Evolutionary conservation across 2,888 invertebrate species (phyloP).

Genomic region (Teinopalpus imperialis): DNA sequence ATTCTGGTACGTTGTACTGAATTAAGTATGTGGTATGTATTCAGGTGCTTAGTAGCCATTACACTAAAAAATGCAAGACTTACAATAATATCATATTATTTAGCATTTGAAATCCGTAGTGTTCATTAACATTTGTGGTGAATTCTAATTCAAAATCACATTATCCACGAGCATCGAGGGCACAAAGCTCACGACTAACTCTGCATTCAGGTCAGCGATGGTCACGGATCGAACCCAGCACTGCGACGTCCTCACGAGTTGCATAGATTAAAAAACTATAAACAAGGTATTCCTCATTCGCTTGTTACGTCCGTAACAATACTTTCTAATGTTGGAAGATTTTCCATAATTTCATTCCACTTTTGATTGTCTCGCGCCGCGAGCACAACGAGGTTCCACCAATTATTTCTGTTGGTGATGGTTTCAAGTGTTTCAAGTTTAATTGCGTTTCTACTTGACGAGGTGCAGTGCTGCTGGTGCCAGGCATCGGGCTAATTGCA

Average conservation of each 20-base stretch:
- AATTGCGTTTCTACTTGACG: no score
- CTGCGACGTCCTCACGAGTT: slow-evolving; percentile 37
- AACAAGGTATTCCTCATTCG: slow-evolving; percentile 15
- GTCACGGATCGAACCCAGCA: slow-evolving; percentile 36
- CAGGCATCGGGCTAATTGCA: no score
- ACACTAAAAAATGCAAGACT: no score
- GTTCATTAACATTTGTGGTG: no score
- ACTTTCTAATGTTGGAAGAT: slow-evolving; percentile 21
- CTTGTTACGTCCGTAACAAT: not conserved
- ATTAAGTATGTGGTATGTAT: no score
- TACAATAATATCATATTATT: no score
- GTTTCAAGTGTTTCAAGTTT: no score
- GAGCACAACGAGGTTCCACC: slow-evolving; percentile 6
- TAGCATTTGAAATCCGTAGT: no score
- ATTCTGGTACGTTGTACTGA: no score
- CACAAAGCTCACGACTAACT: slow-evolving; percentile 49
- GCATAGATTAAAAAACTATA: slow-evolving; percentile 23
- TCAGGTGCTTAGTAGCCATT: no score
- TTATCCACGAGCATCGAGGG: slow-evolving; percentile 35
- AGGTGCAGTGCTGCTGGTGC: no score
- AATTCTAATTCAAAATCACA: slow-evolving; percentile 8
- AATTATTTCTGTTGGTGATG: slow-evolving; percentile 9
- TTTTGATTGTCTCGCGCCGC: slow-evolving; percentile 19
- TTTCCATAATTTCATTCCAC: slow-evolving; percentile 12
- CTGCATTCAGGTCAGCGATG: slow-evolving; percentile 41